Evolutionary conservation across 1,140 invertebrate genomes (phyloP).

Genomic region (Paramacrobiotus metropolitanus): DNA sequence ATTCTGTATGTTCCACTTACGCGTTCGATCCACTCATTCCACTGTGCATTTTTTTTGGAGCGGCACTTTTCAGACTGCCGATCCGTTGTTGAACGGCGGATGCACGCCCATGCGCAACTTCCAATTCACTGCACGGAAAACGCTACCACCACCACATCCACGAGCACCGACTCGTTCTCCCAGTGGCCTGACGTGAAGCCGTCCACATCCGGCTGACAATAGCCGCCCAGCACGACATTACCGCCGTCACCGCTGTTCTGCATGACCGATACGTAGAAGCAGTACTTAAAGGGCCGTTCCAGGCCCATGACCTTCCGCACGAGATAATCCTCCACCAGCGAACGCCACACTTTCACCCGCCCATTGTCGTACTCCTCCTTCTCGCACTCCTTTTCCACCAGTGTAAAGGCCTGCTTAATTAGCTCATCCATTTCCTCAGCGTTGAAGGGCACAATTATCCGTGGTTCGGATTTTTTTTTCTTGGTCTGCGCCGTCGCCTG

Average conservation of each 20-base stretch:
- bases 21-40: too few relatives aligned
- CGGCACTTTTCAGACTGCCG: too few relatives aligned
- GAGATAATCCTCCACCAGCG: neutral
- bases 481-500: too few relatives aligned
- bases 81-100: too few relatives aligned
- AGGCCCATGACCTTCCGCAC: neutral
- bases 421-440: neutral
- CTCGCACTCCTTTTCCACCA: neutral
- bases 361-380: neutral
- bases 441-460: neutral
- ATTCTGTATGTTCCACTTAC: too few relatives aligned
- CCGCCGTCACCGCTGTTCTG: neutral
- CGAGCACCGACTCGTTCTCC: neutral
- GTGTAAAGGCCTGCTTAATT: neutral
- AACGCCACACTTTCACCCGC: neutral
- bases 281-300: neutral
- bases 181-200: neutral
- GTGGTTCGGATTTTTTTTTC: neutral
- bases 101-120: neutral
- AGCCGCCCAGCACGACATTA: neutral
- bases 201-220: neutral
- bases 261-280: neutral
- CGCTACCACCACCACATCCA: neutral
- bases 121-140: neutral
- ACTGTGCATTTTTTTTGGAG: too few relatives aligned